Base-by-base conservation (phyloP, 2,888 invertebrate species). In the Anarsia innoxiella region DNA sequence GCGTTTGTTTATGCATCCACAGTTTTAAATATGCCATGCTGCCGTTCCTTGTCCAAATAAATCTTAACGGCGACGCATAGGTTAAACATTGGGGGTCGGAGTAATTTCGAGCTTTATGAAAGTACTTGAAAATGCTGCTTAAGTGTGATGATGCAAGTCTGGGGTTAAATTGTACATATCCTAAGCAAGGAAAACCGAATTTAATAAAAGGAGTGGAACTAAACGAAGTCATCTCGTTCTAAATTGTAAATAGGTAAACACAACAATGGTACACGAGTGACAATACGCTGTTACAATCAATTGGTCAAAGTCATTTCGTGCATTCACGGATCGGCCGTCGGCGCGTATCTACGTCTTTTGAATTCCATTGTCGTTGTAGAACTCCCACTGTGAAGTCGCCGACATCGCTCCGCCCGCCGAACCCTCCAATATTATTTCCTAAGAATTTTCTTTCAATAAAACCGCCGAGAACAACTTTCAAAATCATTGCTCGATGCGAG, bases 271-370 rank as follows among this genome's bases (percentile, higher is more conserved):
- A 2, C n/a, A 46, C 53, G 54, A 54, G 53, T 55, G 46, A 70
- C 66, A 76, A 75, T 62, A 67, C 63, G 57, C 69, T 66, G 70
- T 75, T 65, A 71, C 69, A 79, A 80, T 79, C 79, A 76, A 80
- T 80, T 79, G 78, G 77, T 78, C 73, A 77, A 73, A 76, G 77
- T 76, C 69, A 63, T 71, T 72, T 67, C 45, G 43, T 61, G 56
- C 63, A 72, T 75, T 77, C 72, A 68, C 53, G 59, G 59, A 52
- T 50, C 51, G 51, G 54, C 32, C 49, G 45, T 46, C 56, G 55
- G 56, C 53, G 63, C 56, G 60, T 59, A n/a, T n/a, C n/a, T 56
- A 61, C 66, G 54, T 66, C 64, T 66, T 66, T 69, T 63, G 65
- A 68, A 66, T 62, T 44, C 58, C 59, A 73, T 76, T 77, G 76